Conservation (phyloP, 2,797 vertebrate genomes). For the Paguma larvata region DNA sequence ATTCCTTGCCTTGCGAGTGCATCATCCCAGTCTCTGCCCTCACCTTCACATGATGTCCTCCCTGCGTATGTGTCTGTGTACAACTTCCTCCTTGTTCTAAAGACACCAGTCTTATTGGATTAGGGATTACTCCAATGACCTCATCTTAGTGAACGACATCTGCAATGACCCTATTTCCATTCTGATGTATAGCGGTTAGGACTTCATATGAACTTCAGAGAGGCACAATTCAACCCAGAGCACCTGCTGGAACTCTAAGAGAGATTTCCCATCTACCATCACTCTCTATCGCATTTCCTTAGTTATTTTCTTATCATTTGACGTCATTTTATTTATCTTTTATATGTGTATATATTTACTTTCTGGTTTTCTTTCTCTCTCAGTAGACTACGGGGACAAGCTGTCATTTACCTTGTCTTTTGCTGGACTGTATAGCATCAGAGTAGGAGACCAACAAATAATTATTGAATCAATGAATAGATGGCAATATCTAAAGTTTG, state of each 20-base stretch:
- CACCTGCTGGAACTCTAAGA: neutral
- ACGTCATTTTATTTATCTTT: neutral
- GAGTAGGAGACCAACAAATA: neutral
- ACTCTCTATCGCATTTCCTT: neutral
- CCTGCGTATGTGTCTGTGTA: neutral
- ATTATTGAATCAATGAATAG: neutral
- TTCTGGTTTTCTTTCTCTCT: neutral
- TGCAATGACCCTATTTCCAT: neutral
- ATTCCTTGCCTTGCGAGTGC: neutral
- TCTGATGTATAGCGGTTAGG: neutral
- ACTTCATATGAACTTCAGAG: neutral
- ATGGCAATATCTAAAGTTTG: neutral
- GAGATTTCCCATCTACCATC: neutral
- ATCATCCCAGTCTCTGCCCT: neutral
- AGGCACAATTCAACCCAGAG: neutral
- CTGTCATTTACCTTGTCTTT: neutral
- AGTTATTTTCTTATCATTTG: neutral
- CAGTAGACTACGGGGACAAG: neutral
- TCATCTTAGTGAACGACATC: neutral
- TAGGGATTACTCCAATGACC: neutral
- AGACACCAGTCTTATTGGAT: neutral
- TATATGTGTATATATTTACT: neutral
- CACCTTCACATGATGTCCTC: neutral
- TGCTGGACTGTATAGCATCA: neutral
- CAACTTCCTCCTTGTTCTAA: neutral